These are phyloP conservation scores for Prosopocoilus inquinatus DNA, from an alignment of 2,888 invertebrate species.

Conservation along the genomic window DNA sequence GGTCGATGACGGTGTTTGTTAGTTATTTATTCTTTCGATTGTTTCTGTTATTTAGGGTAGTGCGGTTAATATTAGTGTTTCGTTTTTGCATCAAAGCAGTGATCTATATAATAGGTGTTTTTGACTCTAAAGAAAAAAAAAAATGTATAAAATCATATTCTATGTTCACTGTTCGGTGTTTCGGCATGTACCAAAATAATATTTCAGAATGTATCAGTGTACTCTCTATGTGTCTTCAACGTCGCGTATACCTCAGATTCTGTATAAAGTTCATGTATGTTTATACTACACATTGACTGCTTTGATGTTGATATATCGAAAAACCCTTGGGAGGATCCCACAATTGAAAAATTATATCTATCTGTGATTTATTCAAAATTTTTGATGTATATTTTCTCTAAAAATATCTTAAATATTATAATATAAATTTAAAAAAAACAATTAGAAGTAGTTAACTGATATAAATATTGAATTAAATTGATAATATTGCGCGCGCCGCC, in stretches of 20 bases:
- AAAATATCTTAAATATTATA: conserved; percentile 55
- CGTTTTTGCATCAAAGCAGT: conserved; percentile 49
- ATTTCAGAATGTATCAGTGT: conserved; percentile 40
- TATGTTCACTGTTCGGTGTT: conserved; percentile 37
- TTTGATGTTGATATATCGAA: conserved; percentile 48
- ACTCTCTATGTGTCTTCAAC: conserved; percentile 53
- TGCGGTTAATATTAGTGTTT: conserved; percentile 37
- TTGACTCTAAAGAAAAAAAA: conserved; percentile 35
- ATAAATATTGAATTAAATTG: conserved; percentile 29
- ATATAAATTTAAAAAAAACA: conserved; percentile 48
- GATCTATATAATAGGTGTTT: conserved; percentile 43
- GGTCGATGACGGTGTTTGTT: conserved; percentile 52
- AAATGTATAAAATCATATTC: conserved; percentile 34
- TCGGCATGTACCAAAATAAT: conserved; percentile 39
- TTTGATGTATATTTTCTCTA: conserved; percentile 62
- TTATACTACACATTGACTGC: conserved; percentile 42
- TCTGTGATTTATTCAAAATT: conserved; percentile 61
- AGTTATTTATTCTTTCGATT: conserved; percentile 42
- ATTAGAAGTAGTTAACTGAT: conserved; percentile 50
- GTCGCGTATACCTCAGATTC: conserved; percentile 56
- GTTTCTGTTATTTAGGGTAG: conserved; percentile 34
- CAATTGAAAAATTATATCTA: conserved; percentile 52
- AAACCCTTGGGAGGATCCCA: conserved; percentile 29
- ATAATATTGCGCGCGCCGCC: conserved; percentile 14
- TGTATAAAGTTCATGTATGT: conserved; percentile 46